These are phyloP conservation scores for Drosophila ezoana DNA, from an alignment of 2,888 invertebrate species.

Conservation along the genomic window DNA sequence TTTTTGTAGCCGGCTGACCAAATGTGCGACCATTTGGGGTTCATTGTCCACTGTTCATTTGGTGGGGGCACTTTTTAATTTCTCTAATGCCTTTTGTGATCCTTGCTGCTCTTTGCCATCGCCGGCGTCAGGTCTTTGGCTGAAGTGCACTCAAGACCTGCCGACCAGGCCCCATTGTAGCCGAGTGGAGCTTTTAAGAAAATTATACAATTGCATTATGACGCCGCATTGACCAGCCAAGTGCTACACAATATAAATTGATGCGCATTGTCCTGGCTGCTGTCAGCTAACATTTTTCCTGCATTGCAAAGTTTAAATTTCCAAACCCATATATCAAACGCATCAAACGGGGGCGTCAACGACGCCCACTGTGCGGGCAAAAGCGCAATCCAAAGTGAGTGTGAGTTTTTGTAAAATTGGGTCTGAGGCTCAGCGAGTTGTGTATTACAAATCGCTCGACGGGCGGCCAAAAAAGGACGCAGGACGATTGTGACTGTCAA, in stretches of 20 bases:
- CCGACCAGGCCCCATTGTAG: constrained; percentile 21
- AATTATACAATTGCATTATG: constrained; percentile 80
- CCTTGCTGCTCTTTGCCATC: constrained; percentile 34
- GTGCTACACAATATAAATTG: constrained; percentile 60
- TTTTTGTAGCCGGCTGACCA: constrained; percentile 47
- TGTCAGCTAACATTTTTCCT: constrained; percentile 26
- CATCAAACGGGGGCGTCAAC: constrained; percentile 40
- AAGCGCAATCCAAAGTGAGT: constrained; percentile 72
- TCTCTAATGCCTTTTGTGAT: constrained; percentile 70
- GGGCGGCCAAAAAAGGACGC: constrained; percentile 59
- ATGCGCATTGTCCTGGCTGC: constrained; percentile 45
- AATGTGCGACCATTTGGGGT: constrained; percentile 47
- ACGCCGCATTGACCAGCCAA: constrained; percentile 71
- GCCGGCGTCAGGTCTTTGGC: constrained; percentile 15
- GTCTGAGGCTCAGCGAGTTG: constrained; percentile 44
- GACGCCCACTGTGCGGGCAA: constrained; percentile 52
- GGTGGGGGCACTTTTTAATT: constrained; percentile 59
- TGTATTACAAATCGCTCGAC: constrained; percentile 83
- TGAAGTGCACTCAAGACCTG: constrained; percentile 52
- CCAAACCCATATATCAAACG: constrained; percentile 64
- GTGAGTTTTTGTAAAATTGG: not conserved
- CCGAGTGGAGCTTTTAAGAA: constrained; percentile 71
- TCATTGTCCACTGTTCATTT: constrained; percentile 68
- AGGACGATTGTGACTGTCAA: constrained; percentile 54
- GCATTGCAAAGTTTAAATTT: constrained; percentile 67